Percentiles rank a stretch among this genome's conserved stretches.
Conservation (phyloP, 1,140 invertebrate genomes). For the Rhynchophorus ferrugineus region DNA sequence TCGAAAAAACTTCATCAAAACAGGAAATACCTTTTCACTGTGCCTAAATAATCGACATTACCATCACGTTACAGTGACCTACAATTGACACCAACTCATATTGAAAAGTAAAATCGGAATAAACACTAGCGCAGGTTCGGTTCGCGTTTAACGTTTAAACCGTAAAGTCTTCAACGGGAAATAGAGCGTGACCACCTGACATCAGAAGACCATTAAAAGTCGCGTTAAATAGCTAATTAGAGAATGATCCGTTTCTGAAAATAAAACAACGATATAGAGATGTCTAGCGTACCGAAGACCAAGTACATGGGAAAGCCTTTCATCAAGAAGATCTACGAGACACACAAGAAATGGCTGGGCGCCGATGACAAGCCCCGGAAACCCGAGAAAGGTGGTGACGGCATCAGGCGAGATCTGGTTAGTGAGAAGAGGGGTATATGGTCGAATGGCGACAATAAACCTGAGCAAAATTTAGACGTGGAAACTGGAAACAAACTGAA, state of each 20-base stretch:
- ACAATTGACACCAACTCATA: conserved; percentile 11
- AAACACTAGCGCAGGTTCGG: background rate
- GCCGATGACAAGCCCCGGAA: conserved; percentile 14
- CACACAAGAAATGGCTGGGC: conserved; percentile 25
- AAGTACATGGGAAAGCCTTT: conserved; percentile 26
- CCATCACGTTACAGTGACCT: conserved; percentile 18
- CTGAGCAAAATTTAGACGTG: conserved; percentile 34
- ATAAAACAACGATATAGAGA: conserved; percentile 3
- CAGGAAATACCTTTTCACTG: conserved; percentile 17
- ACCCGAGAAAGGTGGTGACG: conserved; percentile 13
- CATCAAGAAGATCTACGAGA: conserved; percentile 28
- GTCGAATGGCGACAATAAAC: conserved; percentile 45
- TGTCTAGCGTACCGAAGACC: conserved; percentile 20
- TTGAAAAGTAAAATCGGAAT: conserved; percentile 20
- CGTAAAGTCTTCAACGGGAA: conserved; percentile 12
- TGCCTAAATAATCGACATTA: conserved; percentile 18
- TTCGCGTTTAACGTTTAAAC: conserved; percentile 7
- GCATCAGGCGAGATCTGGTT: conserved; percentile 7
- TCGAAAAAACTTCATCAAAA: background rate
- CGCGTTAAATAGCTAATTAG: conserved; percentile 9
- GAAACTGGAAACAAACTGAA: conserved; percentile 46
- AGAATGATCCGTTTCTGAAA: conserved; percentile 6
- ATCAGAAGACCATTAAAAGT: conserved; percentile 12
- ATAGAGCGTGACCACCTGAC: conserved; percentile 16
- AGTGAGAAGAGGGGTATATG: conserved; percentile 13